Evolutionary conservation across 2,888 invertebrate species (phyloP).

Genomic region (Hirtodrosophila cameraria): DNA sequence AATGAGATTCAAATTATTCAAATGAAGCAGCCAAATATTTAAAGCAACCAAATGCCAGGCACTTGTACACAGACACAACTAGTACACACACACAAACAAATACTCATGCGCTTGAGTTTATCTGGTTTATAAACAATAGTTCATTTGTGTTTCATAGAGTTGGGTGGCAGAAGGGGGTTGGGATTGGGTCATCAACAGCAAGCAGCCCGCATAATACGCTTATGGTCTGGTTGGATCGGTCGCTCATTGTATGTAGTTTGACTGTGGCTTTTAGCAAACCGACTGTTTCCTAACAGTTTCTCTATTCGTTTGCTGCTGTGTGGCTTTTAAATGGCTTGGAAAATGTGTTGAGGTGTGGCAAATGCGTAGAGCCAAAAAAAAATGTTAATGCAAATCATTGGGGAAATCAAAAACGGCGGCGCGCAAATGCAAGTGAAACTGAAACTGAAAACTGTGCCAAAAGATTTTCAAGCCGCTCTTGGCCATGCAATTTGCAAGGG

Average conservation of each 20-base stretch:
- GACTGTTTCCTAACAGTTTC: background rate
- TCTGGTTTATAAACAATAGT: conserved; percentile 74
- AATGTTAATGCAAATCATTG: conserved; percentile 78
- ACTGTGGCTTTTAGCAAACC: conserved; percentile 30
- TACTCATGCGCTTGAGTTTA: conserved; percentile 37
- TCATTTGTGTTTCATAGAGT: conserved; percentile 62
- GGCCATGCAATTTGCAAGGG: conserved; percentile 77
- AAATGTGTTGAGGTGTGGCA: conserved; percentile 22
- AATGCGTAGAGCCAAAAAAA: conserved; percentile 65
- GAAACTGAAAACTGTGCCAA: conserved; percentile 77
- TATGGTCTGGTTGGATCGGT: conserved; percentile 61
- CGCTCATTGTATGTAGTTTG: conserved; percentile 50
- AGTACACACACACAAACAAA: conserved; percentile 19
- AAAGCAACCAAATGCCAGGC: conserved; percentile 13
- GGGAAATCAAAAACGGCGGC: conserved; percentile 75
- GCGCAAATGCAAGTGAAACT: conserved; percentile 71
- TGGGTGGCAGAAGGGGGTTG: background rate
- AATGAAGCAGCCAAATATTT: conserved; percentile 8
- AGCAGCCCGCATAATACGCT: conserved; percentile 74
- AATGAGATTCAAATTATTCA: background rate
- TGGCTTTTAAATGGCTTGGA: conserved; percentile 64
- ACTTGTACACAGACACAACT: too few relatives aligned
- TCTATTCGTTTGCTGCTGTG: conserved; percentile 22
- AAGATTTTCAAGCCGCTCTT: conserved; percentile 62
- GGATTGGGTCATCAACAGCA: conserved; percentile 17